Conservation (phyloP, 53 echinoderm and acorn worm species). For the Stichopus horrens region DNA sequence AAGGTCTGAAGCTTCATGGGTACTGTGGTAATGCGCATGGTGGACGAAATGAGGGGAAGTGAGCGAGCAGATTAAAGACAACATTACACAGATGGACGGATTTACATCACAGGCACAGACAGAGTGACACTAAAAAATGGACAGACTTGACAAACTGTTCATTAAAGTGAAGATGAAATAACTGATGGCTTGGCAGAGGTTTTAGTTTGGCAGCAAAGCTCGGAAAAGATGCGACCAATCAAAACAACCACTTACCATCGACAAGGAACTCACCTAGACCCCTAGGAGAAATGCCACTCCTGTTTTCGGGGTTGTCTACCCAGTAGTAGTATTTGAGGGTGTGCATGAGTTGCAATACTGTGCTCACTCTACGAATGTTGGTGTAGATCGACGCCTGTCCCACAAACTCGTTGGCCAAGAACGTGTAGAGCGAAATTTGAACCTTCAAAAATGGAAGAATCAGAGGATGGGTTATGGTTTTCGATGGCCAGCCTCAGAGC, state of each 20-base stretch:
- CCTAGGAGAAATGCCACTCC: constrained; percentile 85
- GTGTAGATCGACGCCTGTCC: constrained; percentile 96
- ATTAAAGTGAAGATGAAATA: background rate
- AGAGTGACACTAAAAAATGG: background rate
- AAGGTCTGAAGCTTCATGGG: no score
- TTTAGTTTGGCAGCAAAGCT: constrained; percentile 35
- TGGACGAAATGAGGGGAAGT: background rate
- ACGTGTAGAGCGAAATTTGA: constrained; percentile 84
- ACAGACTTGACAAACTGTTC: background rate
- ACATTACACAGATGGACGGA: background rate
- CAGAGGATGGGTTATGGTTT: no score
- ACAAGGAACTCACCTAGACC: constrained; percentile 75
- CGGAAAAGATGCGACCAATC: constrained; percentile 8
- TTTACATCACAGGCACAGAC: background rate
- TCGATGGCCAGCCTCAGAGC: no score
- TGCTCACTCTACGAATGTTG: constrained; percentile 96
- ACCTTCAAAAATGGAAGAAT: background rate
- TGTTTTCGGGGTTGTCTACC: constrained; percentile 92
- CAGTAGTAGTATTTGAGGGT: constrained; percentile 99
- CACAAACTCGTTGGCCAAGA: constrained; percentile 98
- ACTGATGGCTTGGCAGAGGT: background rate
- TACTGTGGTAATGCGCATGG: background rate
- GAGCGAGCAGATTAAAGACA: background rate
- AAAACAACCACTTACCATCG: constrained; percentile 42
- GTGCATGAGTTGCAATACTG: constrained; percentile 98